A percentile compares a stretch with the other conserved stretches of the same genome.
phyloP scores from a whole-genome alignment of 2,113 vertebrate genomes.

The Microtus pennsylvanicus region DNA sequence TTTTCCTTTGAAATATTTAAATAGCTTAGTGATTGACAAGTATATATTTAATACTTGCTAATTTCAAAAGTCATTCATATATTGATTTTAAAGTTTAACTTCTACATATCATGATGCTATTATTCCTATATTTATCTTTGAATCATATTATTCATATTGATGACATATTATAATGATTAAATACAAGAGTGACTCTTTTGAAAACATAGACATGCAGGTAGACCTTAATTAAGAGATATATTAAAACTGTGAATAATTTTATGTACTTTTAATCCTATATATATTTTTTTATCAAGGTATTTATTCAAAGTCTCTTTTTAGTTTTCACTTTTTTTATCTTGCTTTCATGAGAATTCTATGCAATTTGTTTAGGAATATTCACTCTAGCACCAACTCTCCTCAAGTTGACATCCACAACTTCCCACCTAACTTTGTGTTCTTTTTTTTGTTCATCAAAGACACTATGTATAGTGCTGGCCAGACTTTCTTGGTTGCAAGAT shows the following conservation, averaged over 20 bases:
- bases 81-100: background rate
- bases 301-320: background rate
- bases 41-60: background rate
- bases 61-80: background rate
- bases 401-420: background rate
- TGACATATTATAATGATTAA: background rate
- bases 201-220: background rate
- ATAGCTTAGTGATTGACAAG: background rate
- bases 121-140: background rate
- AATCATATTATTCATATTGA: background rate
- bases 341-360: background rate
- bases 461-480: background rate
- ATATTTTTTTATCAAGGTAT: background rate
- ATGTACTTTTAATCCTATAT: background rate
- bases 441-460: background rate
- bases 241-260: background rate
- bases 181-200: background rate
- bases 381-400: background rate
- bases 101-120: background rate
- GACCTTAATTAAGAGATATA: background rate
- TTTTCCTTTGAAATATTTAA: background rate
- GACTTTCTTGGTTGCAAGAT: no score
- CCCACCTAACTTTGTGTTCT: fast-evolving
- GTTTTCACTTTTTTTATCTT: background rate
- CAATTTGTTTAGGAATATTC: background rate